Evolutionary conservation across 1,140 invertebrate species (phyloP), one percentile per base, ranked within the genome.

Genomic region (Aphaenogaster rudis): DNA sequence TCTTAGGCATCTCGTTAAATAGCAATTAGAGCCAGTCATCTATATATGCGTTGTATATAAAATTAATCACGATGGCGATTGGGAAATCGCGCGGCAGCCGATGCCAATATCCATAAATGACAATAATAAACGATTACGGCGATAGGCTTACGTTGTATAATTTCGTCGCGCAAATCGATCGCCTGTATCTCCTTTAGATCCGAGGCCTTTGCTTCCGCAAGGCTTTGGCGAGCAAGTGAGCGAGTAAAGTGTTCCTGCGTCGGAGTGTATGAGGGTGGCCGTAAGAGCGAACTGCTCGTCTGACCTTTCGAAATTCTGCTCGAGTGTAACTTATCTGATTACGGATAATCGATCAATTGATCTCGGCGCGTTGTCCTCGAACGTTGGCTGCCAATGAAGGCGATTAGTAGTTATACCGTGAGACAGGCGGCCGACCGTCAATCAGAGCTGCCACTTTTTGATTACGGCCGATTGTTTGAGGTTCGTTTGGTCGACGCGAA

Each of bases 341-440:
- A 84, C 80, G 69, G 80, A 84, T 84, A 84, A 84, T 74, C 80
- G 80, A 84, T 84, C 80, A 54, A 63, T 84, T 42, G 69, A 84
- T 84, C 80, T 74, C 36, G 67, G 66, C 78, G 28, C 42, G 67
- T 82, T 82, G 39, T 82, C 42, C 80, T 82, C 69, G 78, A 80
- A 80, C 4, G 63, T 3, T 8, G 13, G 33, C 48, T 50, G 64
- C 48, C 80, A 48, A 36, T 48, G 28, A 42, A 82, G 54, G 52
- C 28, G 42, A 82, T 84, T 48, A 42, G 69, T 61, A 84, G 76
- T 63, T 76, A 61, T 28, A 28, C 28, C 42, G 21, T 36, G 50
- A 57, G 66, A 45, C 50, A 28, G 48, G 45, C 33, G 7, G n/a
- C 9, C 21, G 36, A 7, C 21, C 39, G 36, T 71, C 50, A 79